Evolutionary conservation across 2,888 invertebrate species (phyloP), one percentile per base, ranked within the genome.

Genomic region (Elgonia sp.): DNA sequence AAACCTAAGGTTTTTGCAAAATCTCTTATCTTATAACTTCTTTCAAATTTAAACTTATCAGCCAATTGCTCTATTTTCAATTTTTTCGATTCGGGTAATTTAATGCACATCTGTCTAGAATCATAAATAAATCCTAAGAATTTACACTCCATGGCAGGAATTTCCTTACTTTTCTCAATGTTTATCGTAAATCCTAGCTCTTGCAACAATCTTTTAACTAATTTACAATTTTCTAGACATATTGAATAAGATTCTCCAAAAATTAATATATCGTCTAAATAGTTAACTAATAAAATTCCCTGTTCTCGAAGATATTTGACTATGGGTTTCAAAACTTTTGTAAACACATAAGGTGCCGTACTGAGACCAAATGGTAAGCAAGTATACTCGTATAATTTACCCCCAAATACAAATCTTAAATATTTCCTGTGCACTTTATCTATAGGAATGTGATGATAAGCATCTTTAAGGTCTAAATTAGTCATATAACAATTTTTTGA

Each of bases 401-500:
- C 40, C 14, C 60, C 46, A 60, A 83, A 83, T 21, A 18, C 14
- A 40, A 83, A 83, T 18, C 75, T 57, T 9, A 75, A 16, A 60
- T 21, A 83, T 60, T 75, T 83, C 37, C 39, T 42, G 18, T 83
- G n/a, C 7, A 65, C 37, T 14, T 37, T 8, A 29, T 40, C 39
- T n/a, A 82, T 16, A 1, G 75, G 20, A 40, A 75, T 40, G 14
- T 42, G 42, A 20, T 83, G 40, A 46, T 77, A 77, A 18, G 84
- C 84, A 37, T 77, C 77, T 70, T 76, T 84, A 50, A 84, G 46
- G 42, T 84, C 84, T 7, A 89, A 12, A 12, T 57, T 84, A 42
- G 84, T 67, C 86, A 87, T 89, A 55, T 67, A 88, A 37, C 67
- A 85, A 57, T 79, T 21, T 40, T 69, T 50, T 14, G 21, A 67